phyloP scores from a whole-genome alignment of 2,797 vertebrate genomes.

The Characodon lateralis region DNA sequence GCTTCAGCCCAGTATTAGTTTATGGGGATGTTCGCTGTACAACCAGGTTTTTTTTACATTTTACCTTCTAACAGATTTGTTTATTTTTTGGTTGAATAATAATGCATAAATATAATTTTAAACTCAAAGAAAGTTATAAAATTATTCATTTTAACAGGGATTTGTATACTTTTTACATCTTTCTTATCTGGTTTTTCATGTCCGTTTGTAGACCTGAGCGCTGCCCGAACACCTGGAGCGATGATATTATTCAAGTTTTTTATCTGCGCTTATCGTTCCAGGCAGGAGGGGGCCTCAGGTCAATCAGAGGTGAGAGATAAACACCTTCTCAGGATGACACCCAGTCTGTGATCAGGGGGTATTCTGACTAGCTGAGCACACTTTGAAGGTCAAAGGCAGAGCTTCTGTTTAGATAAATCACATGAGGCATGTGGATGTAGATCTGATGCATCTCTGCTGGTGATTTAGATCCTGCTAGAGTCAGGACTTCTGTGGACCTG shows the following conservation, averaged over 20 bases:
- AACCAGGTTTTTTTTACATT: not conserved
- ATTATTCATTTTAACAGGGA: too few relatives aligned
- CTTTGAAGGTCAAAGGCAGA: conserved; percentile 17
- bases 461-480: conserved; percentile 4
- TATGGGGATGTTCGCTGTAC: too few relatives aligned
- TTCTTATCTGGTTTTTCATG: not conserved
- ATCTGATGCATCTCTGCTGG: conserved; percentile 17
- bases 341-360: conserved; percentile 37
- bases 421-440: conserved; percentile 6
- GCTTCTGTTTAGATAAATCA: not conserved
- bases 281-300: conserved; percentile 30
- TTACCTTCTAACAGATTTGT: not conserved
- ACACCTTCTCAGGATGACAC: conserved; percentile 39
- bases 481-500: not conserved
- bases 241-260: conserved; percentile 11
- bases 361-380: conserved; percentile 24
- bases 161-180: not conserved
- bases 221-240: not conserved
- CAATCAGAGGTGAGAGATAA: conserved; percentile 41
- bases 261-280: conserved; percentile 43
- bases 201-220: not conserved
- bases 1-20: too few relatives aligned
- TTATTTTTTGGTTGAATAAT: not conserved
- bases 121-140: too few relatives aligned
- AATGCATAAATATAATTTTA: not conserved